phyloP scores from a whole-genome alignment of 2,888 invertebrate genomes.

The Malthinus seriepunctatus region DNA sequence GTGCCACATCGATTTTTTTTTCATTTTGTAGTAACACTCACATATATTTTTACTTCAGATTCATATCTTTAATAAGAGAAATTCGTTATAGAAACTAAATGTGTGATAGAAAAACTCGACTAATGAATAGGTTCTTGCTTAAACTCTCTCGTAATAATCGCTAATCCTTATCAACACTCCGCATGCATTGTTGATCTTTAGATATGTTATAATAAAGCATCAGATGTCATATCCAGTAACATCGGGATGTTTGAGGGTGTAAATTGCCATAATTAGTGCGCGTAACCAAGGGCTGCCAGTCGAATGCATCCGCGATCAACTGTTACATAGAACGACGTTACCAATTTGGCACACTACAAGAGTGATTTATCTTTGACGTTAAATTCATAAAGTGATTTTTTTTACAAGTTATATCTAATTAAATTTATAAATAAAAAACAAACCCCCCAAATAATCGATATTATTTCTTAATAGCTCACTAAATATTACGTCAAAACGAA shows the following conservation, averaged over 20 bases:
- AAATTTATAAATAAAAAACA: neutral
- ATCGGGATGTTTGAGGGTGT: constrained; percentile 11
- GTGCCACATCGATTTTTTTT: too few species aligned
- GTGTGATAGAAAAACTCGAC: too few species aligned
- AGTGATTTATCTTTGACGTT: too few species aligned
- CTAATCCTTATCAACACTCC: neutral
- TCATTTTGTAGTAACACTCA: too few species aligned
- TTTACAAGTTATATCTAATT: neutral
- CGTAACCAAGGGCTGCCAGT: constrained; percentile 25
- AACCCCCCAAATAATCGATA: constrained; percentile 7
- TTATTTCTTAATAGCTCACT: constrained; percentile 6
- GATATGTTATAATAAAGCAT: neutral
- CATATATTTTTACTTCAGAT: too few species aligned
- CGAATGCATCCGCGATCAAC: constrained; percentile 29
- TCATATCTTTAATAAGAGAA: too few species aligned
- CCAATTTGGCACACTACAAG: constrained; percentile 27
- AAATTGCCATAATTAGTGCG: constrained; percentile 33
- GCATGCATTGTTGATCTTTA: neutral
- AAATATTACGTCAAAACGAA: constrained; percentile 20
- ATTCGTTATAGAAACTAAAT: too few species aligned
- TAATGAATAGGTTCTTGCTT: neutral
- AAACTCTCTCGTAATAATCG: neutral
- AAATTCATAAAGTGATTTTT: too few species aligned
- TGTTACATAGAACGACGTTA: constrained; percentile 29
- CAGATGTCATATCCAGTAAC: constrained; percentile 19